Evolutionary conservation across 1,140 invertebrate species (phyloP).

Genomic region (Chymomyza costata): DNA sequence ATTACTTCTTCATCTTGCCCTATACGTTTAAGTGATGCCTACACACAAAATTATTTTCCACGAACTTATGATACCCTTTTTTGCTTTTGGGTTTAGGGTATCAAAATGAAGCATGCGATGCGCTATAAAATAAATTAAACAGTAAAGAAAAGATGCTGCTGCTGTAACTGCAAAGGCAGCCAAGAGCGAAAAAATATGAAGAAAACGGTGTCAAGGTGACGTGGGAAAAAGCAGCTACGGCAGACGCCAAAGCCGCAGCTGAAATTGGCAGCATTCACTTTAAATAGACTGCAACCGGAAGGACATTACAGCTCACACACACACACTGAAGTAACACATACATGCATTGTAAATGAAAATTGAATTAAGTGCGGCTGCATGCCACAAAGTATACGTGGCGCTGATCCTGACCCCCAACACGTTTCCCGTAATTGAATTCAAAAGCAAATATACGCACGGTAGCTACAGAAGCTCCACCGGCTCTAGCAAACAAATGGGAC

Average conservation of each 20-base stretch:
- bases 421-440: constrained; percentile 51
- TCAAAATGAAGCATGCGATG: too few relatives aligned
- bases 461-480: constrained; percentile 19
- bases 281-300: too few relatives aligned
- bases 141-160: constrained; percentile 20
- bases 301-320: too few relatives aligned
- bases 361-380: constrained; percentile 48
- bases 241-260: background rate
- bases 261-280: background rate
- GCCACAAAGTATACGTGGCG: constrained; percentile 41
- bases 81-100: too few relatives aligned
- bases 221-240: constrained; percentile 19
- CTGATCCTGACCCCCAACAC: constrained; percentile 1
- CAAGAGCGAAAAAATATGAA: constrained; percentile 3
- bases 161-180: background rate
- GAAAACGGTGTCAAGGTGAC: constrained; percentile 39
- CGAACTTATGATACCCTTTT: too few relatives aligned
- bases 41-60: too few relatives aligned
- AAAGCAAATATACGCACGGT: constrained; percentile 32
- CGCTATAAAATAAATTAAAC: too few relatives aligned
- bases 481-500: constrained; percentile 52
- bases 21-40: too few relatives aligned
- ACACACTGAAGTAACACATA: constrained; percentile 19
- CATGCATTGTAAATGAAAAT: constrained; percentile 52
- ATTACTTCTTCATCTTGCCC: too few relatives aligned